These are phyloP conservation scores for Dynastes maya DNA, from an alignment of 2,888 invertebrate species.

Conservation along the genomic window DNA sequence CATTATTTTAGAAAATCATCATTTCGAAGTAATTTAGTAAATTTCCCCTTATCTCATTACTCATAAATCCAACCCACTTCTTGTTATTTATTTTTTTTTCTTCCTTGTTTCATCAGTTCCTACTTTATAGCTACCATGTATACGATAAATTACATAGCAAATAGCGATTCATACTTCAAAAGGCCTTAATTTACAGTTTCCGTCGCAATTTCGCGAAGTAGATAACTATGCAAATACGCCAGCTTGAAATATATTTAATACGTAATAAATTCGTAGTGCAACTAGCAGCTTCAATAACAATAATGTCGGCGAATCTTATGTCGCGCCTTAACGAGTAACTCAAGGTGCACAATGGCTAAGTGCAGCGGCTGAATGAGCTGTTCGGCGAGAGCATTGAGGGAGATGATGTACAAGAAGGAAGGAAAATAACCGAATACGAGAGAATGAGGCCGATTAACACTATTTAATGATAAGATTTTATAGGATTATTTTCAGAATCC, in stretches of 20 bases:
- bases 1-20: no score
- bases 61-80: no score
- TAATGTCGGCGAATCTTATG: background rate
- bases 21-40: no score
- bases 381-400: background rate
- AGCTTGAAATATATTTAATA: constrained; percentile 25
- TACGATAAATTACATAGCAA: background rate
- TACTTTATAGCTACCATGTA: no score
- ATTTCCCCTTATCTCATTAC: no score
- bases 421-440: background rate
- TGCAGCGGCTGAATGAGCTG: background rate
- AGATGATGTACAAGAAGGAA: background rate
- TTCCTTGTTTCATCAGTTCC: no score
- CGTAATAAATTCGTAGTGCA: constrained; percentile 20
- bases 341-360: constrained; percentile 12
- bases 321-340: constrained; percentile 3
- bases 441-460: background rate
- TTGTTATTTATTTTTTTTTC: no score
- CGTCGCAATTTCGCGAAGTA: constrained; percentile 8
- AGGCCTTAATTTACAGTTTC: constrained; percentile 26
- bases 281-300: background rate
- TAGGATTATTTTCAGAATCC: no score
- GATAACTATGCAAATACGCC: background rate
- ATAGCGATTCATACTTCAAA: background rate
- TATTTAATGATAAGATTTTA: no score